Evolutionary conservation across 1,140 invertebrate genomes (phyloP).

Genomic region (Contarinia nasturtii): DNA sequence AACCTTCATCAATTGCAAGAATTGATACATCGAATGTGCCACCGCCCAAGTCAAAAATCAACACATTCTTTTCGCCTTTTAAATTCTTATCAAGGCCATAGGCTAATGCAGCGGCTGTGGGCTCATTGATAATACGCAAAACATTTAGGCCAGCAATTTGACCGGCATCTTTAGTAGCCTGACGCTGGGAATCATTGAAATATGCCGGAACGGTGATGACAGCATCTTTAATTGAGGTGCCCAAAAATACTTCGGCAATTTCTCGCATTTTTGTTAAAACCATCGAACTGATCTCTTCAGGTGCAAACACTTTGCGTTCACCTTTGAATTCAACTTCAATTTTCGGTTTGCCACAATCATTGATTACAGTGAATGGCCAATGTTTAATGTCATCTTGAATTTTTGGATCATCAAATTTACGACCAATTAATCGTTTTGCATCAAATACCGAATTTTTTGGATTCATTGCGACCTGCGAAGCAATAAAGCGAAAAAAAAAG

Average conservation of each 20-base stretch:
- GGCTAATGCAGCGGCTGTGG: slow-evolving; percentile 50
- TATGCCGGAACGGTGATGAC: slow-evolving; percentile 39
- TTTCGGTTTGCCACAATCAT: slow-evolving; percentile 41
- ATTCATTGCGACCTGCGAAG: slow-evolving; percentile 22
- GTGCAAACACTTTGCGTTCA: slow-evolving; percentile 49
- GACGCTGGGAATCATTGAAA: slow-evolving; percentile 43
- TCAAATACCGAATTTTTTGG: slow-evolving; percentile 24
- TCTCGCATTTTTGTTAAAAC: slow-evolving; percentile 64
- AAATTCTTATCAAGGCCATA: slow-evolving; percentile 59
- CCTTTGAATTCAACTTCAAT: slow-evolving; percentile 55
- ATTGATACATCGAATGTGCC: slow-evolving; percentile 49
- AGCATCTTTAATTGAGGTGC: slow-evolving; percentile 41
- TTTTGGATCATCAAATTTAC: slow-evolving; percentile 44
- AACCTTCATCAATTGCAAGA: slow-evolving; percentile 46
- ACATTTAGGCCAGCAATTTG: slow-evolving; percentile 45
- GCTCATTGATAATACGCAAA: slow-evolving; percentile 52
- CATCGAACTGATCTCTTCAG: slow-evolving; percentile 63
- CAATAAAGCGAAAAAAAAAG: background rate
- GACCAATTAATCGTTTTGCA: slow-evolving; percentile 43
- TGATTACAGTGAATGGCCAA: slow-evolving; percentile 54
- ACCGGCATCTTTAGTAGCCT: slow-evolving; percentile 44
- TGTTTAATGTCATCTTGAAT: slow-evolving; percentile 57
- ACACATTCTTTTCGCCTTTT: slow-evolving; percentile 38
- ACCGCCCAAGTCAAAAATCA: slow-evolving; percentile 32
- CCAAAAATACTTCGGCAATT: slow-evolving; percentile 59